Evolutionary conservation across 53 echinoderm and acorn worm genomes (phyloP).

Genomic region (Patiria pectinifera): DNA sequence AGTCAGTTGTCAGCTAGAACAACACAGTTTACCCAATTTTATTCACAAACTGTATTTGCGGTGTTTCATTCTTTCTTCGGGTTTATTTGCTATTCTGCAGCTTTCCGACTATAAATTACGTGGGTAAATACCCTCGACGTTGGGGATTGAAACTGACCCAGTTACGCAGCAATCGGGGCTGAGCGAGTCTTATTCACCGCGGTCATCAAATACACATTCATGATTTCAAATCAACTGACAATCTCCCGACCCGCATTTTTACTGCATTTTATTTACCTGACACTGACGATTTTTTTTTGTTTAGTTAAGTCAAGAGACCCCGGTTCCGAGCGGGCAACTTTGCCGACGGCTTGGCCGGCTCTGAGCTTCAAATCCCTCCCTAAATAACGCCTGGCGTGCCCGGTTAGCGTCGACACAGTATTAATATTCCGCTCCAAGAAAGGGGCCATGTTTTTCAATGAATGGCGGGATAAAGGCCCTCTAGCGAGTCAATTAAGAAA

Average conservation of each 20-base stretch:
- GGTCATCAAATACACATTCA: constrained; percentile 48
- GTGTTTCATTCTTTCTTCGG: too few relatives aligned
- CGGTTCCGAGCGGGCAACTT: background rate
- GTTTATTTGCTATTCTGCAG: too few relatives aligned
- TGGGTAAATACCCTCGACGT: background rate
- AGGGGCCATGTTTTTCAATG: constrained; percentile 26
- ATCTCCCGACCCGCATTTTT: background rate
- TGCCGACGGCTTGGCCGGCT: constrained; percentile 20
- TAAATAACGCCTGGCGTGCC: background rate
- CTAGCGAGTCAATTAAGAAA: constrained; percentile 52
- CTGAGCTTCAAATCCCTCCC: constrained; percentile 6
- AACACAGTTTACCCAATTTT: too few relatives aligned
- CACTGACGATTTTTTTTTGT: too few relatives aligned
- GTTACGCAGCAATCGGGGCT: constrained; percentile 27
- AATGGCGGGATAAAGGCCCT: constrained; percentile 10
- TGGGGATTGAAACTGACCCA: constrained; percentile 57
- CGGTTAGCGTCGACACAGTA: constrained; percentile 12
- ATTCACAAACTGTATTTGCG: too few relatives aligned
- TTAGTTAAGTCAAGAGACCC: background rate
- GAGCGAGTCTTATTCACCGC: constrained; percentile 12
- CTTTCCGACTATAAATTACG: too few relatives aligned
- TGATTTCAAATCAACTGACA: constrained; percentile 7
- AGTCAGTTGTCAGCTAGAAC: too few relatives aligned
- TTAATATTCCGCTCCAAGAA: background rate
- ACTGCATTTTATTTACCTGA: too few relatives aligned